Conservation (phyloP, 2,113 vertebrate species). For the Holacanthus passer region DNA sequence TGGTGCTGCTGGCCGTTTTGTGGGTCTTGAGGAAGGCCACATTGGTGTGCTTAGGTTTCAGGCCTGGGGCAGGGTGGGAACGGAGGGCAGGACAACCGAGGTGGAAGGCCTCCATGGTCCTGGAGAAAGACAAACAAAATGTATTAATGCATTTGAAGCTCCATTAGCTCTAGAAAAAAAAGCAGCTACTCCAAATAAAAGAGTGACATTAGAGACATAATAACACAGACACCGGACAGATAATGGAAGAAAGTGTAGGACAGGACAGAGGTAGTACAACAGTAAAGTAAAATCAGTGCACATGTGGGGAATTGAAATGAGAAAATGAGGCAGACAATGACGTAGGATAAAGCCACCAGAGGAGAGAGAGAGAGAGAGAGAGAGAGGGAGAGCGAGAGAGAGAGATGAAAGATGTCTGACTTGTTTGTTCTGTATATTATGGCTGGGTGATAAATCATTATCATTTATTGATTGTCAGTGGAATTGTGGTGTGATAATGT, state of each 20-base stretch:
- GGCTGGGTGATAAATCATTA: background rate
- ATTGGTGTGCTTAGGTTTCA: conserved; percentile 85
- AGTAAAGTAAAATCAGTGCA: background rate
- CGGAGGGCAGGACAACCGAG: conserved; percentile 69
- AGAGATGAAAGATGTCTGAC: background rate
- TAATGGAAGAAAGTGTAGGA: conserved; percentile 4
- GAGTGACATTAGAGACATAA: conserved; percentile 11
- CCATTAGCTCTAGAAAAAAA: conserved; percentile 6
- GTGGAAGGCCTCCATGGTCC: conserved; percentile 83
- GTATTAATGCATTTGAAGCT: conserved; percentile 2
- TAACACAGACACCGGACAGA: background rate
- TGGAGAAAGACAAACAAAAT: conserved; percentile 48
- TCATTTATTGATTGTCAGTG: background rate
- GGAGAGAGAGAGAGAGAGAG: background rate
- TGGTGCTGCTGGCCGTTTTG: conserved; percentile 90
- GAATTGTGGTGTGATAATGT: background rate
- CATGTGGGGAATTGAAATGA: background rate
- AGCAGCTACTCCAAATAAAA: background rate
- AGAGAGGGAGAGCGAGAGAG: background rate
- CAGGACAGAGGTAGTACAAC: background rate
- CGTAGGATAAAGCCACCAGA: background rate
- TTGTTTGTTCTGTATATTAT: background rate
- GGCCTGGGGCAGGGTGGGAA: conserved; percentile 46
- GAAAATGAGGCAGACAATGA: background rate
- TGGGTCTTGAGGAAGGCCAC: conserved; percentile 92